Evolutionary conservation across 2,888 invertebrate species (phyloP), one percentile per base, ranked within the genome.

Genomic region (Chymomyza amoena): DNA sequence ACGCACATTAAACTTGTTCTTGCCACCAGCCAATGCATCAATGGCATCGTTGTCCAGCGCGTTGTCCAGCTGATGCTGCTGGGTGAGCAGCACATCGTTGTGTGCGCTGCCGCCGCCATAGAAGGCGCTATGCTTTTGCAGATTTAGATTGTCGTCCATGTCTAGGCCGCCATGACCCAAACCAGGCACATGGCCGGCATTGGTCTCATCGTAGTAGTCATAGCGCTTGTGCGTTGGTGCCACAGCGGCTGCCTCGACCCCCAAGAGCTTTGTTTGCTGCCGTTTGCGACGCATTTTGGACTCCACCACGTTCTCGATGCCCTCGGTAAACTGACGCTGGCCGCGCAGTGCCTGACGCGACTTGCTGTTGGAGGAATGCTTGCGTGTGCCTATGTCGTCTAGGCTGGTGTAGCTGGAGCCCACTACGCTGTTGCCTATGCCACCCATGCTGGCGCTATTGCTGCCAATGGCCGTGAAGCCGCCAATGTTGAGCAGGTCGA

Each of bases 111-210:
- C 45, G 60, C 54, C 63, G 52, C 82, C 77, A 16, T 85, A 83
- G 74, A 88, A 88, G 16, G 74, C 72, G 61, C 77, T 81, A 45
- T 87, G 88, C 56, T 87, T 88, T 61, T 84, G 84, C 74, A 89
- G 74, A 62, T 89, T 88, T 61, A 90, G 66, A 54, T 89, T 89
- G 56, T 90, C 90, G 36, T 89, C 90, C 77, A 90, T 75, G 64
- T 89, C 88, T 18, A 79, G 75, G 66, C 73, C 75, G 70, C 73
- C 66, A 62, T 63, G 74, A 67, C 74, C 87, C 28, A 77, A 45
- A 1, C 79, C 76, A 7, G 75, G 25, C 15, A 70, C 69, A 59
- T 85, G 67, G 6, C 16, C 66, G 13, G 20, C 80, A 36, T 51
- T 79, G 32, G 66, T 60, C 25, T 89, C 81, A 54, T 85, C 86